Conservation (phyloP, 2,113 vertebrate genomes). For the Notarius quadriscutis region DNA sequence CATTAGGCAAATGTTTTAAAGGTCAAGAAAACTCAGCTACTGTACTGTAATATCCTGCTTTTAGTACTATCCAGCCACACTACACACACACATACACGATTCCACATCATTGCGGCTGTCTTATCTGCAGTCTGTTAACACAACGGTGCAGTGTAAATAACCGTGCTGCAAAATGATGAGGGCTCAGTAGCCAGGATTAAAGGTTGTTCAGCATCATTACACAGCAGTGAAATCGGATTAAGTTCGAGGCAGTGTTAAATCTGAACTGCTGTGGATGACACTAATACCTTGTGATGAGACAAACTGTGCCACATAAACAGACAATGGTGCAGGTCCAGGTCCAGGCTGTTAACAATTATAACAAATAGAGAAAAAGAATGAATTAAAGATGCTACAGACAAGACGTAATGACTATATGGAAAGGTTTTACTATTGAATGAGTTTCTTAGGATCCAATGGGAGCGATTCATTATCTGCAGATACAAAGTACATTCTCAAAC, state of each 20-base stretch:
- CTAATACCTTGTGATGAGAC: not conserved
- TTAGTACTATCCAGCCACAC: conserved; percentile 5
- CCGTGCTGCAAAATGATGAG: conserved; percentile 21
- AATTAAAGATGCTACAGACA: not conserved
- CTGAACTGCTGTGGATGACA: not conserved
- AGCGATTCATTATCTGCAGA: not conserved
- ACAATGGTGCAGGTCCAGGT: not conserved
- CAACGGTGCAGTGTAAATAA: conserved; percentile 29
- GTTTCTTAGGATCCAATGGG: not conserved
- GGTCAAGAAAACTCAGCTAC: conserved; percentile 34
- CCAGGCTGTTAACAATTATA: not conserved
- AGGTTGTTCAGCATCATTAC: conserved; percentile 18
- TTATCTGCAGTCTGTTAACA: conserved; percentile 22
- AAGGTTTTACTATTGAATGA: not conserved
- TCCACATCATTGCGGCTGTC: conserved; percentile 10
- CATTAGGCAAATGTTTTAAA: conserved; percentile 9
- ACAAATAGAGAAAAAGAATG: not conserved
- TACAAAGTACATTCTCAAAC: not conserved
- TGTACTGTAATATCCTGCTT: conserved; percentile 7
- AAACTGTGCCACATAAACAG: not conserved
- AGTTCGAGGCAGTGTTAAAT: not conserved
- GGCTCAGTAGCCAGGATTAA: conserved; percentile 28
- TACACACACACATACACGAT: conserved; percentile 31
- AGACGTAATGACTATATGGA: not conserved
- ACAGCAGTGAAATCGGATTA: conserved; percentile 30